Percentiles rank a stretch among this genome's conserved stretches.
These are phyloP conservation scores for Hipparchia semele DNA, from an alignment of 2,888 invertebrate genomes.

Conservation along the genomic window DNA sequence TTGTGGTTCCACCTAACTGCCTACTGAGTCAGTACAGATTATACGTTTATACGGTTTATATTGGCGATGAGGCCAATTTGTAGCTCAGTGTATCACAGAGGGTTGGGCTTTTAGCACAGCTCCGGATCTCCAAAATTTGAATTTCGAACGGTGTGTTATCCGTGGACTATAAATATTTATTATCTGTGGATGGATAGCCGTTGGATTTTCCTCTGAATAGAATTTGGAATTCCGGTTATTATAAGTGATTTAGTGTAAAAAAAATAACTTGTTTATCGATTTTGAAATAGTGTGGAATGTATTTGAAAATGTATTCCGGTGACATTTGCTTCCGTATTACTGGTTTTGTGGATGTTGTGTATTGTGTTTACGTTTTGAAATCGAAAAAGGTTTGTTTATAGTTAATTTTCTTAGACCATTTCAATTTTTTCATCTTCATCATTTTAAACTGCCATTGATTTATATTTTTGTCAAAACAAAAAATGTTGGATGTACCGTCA, in stretches of 20 bases:
- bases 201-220: constrained; percentile 16
- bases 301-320: constrained; percentile 61
- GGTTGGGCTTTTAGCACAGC: constrained; percentile 29
- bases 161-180: not conserved
- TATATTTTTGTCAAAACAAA: not conserved
- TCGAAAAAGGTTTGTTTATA: constrained; percentile 42
- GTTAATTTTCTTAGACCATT: constrained; percentile 13
- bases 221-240: constrained; percentile 18
- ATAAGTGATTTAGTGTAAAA: not conserved
- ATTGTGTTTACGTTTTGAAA: constrained; percentile 59
- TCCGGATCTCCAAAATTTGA: constrained; percentile 15
- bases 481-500: no score
- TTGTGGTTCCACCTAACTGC: constrained; percentile 53
- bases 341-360: constrained; percentile 75
- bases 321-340: constrained; percentile 67
- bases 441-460: no score
- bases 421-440: not conserved
- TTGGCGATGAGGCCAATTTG: constrained; percentile 50
- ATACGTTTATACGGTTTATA: constrained; percentile 54
- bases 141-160: constrained; percentile 22
- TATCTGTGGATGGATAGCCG: constrained; percentile 2
- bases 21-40: constrained; percentile 52
- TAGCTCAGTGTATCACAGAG: constrained; percentile 52
- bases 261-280: constrained; percentile 13
- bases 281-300: constrained; percentile 31